phyloP scores from a whole-genome alignment of 1,140 invertebrate species.

The Drosophila subobscura region DNA sequence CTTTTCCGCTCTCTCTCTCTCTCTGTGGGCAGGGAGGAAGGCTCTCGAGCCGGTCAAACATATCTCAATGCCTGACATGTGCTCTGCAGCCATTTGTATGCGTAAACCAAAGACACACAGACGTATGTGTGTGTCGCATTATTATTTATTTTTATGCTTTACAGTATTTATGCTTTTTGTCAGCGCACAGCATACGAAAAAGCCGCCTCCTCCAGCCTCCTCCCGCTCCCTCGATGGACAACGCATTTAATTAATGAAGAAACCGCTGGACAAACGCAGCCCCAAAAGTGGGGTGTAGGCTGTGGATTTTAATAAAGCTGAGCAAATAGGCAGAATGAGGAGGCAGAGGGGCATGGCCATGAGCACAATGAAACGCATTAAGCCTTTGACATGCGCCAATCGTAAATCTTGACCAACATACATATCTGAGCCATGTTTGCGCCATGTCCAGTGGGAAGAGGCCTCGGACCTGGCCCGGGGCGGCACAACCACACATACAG shows the following conservation, averaged over 20 bases:
- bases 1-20: conserved; percentile 17
- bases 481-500: neutral
- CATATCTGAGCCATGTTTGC: conserved; percentile 80
- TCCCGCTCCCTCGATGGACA: conserved; percentile 38
- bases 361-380: conserved; percentile 51
- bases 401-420: conserved; percentile 83
- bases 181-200: conserved; percentile 67
- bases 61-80: conserved; percentile 63
- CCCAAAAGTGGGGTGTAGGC: neutral
- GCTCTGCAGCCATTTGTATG: conserved; percentile 62
- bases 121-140: conserved; percentile 29
- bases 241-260: conserved; percentile 79
- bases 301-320: conserved; percentile 66
- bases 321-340: conserved; percentile 57
- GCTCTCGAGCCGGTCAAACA: neutral
- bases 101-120: conserved; percentile 48
- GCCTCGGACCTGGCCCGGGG: neutral
- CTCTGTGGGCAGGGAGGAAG: no score
- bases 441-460: conserved; percentile 28
- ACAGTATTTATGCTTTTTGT: conserved; percentile 79
- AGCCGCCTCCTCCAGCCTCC: conserved; percentile 18
- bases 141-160: conserved; percentile 80
- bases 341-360: conserved; percentile 2
- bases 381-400: conserved; percentile 83
- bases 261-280: conserved; percentile 45